Base-by-base conservation (phyloP, 1,140 invertebrate genomes). In the Diachasmimorpha longicaudata region DNA sequence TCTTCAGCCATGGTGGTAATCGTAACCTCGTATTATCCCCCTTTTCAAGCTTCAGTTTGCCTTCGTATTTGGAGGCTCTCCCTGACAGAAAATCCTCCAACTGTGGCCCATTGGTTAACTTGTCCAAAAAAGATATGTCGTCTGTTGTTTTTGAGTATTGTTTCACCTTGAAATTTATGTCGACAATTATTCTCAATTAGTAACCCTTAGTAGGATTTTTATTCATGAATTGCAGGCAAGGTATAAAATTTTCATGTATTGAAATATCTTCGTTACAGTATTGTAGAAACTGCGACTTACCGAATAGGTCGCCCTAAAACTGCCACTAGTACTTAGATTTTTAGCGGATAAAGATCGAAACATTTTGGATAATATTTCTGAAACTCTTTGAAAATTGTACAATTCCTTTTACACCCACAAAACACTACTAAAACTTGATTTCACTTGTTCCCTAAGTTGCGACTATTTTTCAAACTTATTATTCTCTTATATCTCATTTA, bases 1-100 rank as follows among this genome's bases (percentile, higher is more conserved):
- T 97, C 86, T 99, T 99, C 39, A 99, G 85, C 99, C 99, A 99
- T 67, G 97, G 96, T 19, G 99, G 98, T 70, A 99, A 88, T 73
- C 97, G 90, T 31, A 99, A 87, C 72, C 97, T 91, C 72, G 93
- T 91, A 37, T 91, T 92, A 79, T 97, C 95, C 4, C 95, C 95
- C 83, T 95, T 96, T 75, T 94, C 93, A 71, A 95, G 89, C 81
- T 95, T 95, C n/a, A 98, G 89, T 88, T 97, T 96, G 36, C 94
- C 95, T 77, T 94, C 91, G 84, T 96, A 97, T 31, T 91, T 79
- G 63, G 80, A 73, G 11, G 67, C 71, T 14, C 78, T 70, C 11
- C 74, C 79, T 25, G 80, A 79, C 39, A 88, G 78, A 77, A 89
- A 89, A 79, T 88, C 84, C 44, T 82, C 81, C 5, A 89, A 82